Evolutionary conservation across 2,888 invertebrate species (phyloP), one percentile per base, ranked within the genome.

Genomic region (Portevinia maculata): DNA sequence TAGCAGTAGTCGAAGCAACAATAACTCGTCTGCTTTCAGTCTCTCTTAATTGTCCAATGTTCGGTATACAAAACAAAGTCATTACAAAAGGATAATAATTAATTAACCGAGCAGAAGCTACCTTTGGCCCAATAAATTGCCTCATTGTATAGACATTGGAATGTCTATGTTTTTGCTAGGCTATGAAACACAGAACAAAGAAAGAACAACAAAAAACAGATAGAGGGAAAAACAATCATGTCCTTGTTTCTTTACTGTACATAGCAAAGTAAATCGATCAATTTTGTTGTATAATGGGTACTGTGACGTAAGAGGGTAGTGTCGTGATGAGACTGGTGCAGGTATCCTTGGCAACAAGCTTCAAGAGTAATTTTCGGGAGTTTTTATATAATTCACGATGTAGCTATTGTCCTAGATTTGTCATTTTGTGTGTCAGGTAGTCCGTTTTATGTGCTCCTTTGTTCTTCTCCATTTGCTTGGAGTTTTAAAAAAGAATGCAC

Each of bases 61-160:
- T 60, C 34, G 13, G 60, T 2, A 3, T 50, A 79, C 69, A 78
- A 83, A 78, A 78, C 78, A 73, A 71, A 78, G 52, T 67, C 83
- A 78, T 78, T 78, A 83, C 83, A 83, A 83, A 81, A 71, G 83
- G 83, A 83, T 83, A 73, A 83, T 83, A 83, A 83, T 83, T 83
- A 83, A 83, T 83, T 83, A 83, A 83, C 83, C 83, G 65, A 78
- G 60, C 71, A 65, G 64, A 71, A 71, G 70, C 55, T 78, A 78
- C 83, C 71, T 71, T 83, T 81, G 53, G 65, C 41, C 78, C 59
- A 78, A 78, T 83, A 83, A 78, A 83, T 83, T 71, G 78, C 70
- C 64, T 64, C 64, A 70, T 79, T 79, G 73, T 79, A 44, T 11
- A 1, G 3, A 44, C 32, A 17, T 9, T 15, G 53, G 34, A 34